Percentiles rank a stretch among this genome's conserved stretches.
Evolutionary conservation across 2,797 vertebrate genomes (phyloP).

Genomic region (Acanthurus lineatus): DNA sequence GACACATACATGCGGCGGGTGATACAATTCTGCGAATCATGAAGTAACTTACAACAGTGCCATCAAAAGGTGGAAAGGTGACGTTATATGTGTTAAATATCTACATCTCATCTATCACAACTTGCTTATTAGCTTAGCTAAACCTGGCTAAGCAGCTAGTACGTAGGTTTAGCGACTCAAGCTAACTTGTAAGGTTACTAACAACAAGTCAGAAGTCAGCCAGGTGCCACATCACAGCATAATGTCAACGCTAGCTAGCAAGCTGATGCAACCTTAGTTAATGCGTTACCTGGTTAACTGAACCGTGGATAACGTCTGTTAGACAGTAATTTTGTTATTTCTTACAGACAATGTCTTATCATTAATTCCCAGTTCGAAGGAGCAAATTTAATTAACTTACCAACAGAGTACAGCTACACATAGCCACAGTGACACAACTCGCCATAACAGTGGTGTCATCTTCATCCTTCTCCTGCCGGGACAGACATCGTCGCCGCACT

Average conservation of each 20-base stretch:
- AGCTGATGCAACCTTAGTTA: conserved; percentile 1
- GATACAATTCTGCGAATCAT: background rate
- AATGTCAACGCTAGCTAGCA: conserved; percentile 21
- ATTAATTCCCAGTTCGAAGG: rapidly evolving
- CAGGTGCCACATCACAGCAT: conserved; percentile 79
- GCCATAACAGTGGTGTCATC: conserved; percentile 74
- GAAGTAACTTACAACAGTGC: background rate
- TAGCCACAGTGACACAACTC: conserved; percentile 75
- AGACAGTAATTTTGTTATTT: background rate
- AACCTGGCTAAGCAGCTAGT: background rate
- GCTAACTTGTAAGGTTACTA: conserved; percentile 16
- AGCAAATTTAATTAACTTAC: conserved; percentile 65
- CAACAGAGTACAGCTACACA: conserved; percentile 65
- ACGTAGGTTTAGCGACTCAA: background rate
- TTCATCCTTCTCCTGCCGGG: conserved; percentile 80
- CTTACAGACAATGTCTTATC: too few species aligned
- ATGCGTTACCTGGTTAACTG: background rate
- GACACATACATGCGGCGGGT: background rate
- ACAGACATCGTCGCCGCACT: conserved; percentile 73
- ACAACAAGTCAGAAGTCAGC: conserved; percentile 61
- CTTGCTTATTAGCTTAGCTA: background rate
- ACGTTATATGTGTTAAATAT: too few species aligned
- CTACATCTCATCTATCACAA: too few species aligned
- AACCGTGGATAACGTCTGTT: background rate
- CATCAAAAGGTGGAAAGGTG: rapidly evolving